Conservation (phyloP, 2,113 vertebrate species). For the Oryzias melastigma region DNA sequence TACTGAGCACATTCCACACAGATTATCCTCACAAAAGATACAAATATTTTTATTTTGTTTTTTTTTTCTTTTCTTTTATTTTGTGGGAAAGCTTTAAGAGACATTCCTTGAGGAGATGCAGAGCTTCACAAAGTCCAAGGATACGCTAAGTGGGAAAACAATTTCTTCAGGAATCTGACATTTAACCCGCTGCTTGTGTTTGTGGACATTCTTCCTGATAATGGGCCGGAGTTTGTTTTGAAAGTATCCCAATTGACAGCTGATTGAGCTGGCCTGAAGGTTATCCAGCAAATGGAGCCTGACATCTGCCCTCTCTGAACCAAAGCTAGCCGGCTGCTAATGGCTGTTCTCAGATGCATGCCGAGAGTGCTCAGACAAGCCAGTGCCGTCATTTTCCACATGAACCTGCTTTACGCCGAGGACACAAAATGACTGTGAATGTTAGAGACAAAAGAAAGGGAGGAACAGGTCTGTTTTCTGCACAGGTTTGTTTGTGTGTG, state of each 20-base stretch:
- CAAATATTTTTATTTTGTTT: constrained; percentile 30
- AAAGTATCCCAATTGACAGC: constrained; percentile 55
- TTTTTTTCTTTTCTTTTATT: constrained; percentile 8
- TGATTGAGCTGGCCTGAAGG: constrained; percentile 64
- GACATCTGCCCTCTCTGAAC: constrained; percentile 40
- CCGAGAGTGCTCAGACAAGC: background rate
- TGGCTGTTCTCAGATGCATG: constrained; percentile 11
- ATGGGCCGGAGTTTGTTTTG: constrained; percentile 57
- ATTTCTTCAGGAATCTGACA: constrained; percentile 64
- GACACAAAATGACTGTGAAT: background rate
- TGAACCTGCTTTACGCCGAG: constrained; percentile 1
- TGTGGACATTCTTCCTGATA: constrained; percentile 52
- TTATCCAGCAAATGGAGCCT: constrained; percentile 52
- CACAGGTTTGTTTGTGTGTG: background rate
- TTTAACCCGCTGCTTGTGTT: constrained; percentile 57
- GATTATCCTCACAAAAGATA: constrained; percentile 37
- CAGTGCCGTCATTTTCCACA: constrained; percentile 11
- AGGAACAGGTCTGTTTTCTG: background rate
- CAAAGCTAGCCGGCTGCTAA: constrained; percentile 29
- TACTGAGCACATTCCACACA: constrained; percentile 24
- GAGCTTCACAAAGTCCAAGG: constrained; percentile 42
- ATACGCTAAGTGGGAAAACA: constrained; percentile 52
- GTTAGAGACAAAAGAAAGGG: constrained; percentile 2
- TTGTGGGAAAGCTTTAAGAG: constrained; percentile 20
- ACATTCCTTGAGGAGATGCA: constrained; percentile 48